Conservation (phyloP, 2,113 vertebrate species). For the Brachirus orientalis region DNA sequence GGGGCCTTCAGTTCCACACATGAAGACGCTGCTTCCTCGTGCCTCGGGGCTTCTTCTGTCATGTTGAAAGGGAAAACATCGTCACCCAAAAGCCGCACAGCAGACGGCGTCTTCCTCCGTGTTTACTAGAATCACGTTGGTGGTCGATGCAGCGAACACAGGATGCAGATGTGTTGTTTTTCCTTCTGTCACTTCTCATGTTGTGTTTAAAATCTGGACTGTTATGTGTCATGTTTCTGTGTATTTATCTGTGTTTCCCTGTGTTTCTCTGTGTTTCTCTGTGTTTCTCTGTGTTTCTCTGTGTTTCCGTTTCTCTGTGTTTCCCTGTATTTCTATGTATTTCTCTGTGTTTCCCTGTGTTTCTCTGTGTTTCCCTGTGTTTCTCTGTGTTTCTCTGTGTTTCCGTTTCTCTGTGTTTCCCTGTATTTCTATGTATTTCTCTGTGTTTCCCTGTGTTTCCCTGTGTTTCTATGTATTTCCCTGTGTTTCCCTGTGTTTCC, state of each 20-base stretch:
- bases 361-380: not conserved
- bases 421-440: not conserved
- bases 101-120: not conserved
- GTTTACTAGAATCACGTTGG: conserved; percentile 17
- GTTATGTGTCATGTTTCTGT: not conserved
- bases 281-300: not conserved
- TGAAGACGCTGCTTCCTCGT: not conserved
- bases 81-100: conserved; percentile 14
- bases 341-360: not conserved
- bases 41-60: not conserved
- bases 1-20: no score
- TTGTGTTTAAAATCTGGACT: no score
- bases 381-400: no score
- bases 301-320: not conserved
- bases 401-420: not conserved
- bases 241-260: not conserved
- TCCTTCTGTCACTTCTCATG: no score
- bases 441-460: not conserved
- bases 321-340: not conserved
- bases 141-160: not conserved
- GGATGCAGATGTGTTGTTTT: conserved; percentile 3
- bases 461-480: no score
- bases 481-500: not conserved
- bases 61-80: conserved; percentile 1
- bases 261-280: not conserved